Conservation (phyloP, 2,113 vertebrate species). For the Sitta europaea region DNA sequence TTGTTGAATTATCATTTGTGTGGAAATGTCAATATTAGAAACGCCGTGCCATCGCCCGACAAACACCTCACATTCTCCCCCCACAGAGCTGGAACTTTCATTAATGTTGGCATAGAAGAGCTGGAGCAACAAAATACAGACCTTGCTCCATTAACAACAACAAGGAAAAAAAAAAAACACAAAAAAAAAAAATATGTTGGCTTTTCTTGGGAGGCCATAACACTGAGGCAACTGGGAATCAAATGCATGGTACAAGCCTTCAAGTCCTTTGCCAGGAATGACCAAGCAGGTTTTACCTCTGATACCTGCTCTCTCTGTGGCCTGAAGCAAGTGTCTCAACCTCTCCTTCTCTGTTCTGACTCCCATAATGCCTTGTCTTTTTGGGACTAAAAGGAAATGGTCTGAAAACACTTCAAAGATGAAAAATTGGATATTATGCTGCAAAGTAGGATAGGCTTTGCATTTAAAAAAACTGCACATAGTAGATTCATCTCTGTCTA, state of each 20-base stretch:
- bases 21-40: neutral
- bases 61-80: neutral
- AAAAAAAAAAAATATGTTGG: neutral
- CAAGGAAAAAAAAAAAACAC: too few relatives aligned
- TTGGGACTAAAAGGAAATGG: neutral
- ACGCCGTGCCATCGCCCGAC: accelerated
- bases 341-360: neutral
- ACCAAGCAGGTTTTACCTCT: neutral
- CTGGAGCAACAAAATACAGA: neutral
- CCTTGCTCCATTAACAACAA: neutral
- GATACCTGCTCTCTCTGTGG: neutral
- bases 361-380: neutral
- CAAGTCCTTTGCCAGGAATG: neutral
- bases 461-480: accelerated
- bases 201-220: neutral
- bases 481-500: neutral
- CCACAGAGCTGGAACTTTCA: neutral
- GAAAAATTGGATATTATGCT: neutral
- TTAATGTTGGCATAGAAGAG: neutral
- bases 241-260: accelerated
- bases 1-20: conserved; percentile 20
- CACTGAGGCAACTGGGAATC: neutral
- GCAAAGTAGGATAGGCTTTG: neutral
- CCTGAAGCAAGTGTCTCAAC: neutral
- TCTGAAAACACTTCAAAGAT: neutral